A percentile compares a stretch with the other conserved stretches of the same genome.
These are phyloP conservation scores for Solea solea DNA, from an alignment of 2,113 vertebrate genomes.

Conservation along the genomic window DNA sequence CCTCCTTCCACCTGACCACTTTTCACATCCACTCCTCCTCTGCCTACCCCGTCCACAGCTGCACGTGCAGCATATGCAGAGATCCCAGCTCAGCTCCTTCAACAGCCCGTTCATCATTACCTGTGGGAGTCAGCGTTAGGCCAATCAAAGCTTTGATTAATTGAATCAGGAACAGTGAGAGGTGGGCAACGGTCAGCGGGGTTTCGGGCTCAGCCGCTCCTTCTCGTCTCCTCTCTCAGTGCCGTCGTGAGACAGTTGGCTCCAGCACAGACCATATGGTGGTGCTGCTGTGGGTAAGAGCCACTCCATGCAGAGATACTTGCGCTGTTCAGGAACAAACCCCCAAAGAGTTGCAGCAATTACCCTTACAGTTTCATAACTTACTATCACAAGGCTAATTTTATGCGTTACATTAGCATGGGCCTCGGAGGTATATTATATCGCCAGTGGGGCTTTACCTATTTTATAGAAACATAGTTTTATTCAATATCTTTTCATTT, in stretches of 20 bases:
- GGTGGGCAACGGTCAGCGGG: constrained; percentile 41
- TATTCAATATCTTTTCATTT: no score
- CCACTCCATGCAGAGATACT: constrained; percentile 16
- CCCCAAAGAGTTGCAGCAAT: neutral
- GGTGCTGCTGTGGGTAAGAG: constrained; percentile 39
- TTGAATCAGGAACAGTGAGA: constrained; percentile 51
- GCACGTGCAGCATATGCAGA: neutral
- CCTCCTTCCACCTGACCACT: no score
- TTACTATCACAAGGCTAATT: neutral
- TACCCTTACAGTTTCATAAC: neutral
- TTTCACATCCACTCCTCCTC: no score
- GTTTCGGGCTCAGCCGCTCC: constrained; percentile 17
- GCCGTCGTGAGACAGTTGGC: constrained; percentile 12
- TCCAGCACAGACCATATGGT: constrained; percentile 35
- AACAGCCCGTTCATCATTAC: constrained; percentile 37
- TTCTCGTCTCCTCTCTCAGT: constrained; percentile 8
- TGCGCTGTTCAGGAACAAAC: neutral
- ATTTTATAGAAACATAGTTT: no score
- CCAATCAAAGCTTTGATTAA: constrained; percentile 53
- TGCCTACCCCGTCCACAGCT: neutral
- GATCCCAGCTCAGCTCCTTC: constrained; percentile 22
- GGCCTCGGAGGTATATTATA: no score
- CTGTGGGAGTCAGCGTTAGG: constrained; percentile 36
- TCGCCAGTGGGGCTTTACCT: no score
- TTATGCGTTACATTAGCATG: neutral